Evolutionary conservation across 2,888 invertebrate genomes (phyloP).

Genomic region (Anthophora plumipes): DNA sequence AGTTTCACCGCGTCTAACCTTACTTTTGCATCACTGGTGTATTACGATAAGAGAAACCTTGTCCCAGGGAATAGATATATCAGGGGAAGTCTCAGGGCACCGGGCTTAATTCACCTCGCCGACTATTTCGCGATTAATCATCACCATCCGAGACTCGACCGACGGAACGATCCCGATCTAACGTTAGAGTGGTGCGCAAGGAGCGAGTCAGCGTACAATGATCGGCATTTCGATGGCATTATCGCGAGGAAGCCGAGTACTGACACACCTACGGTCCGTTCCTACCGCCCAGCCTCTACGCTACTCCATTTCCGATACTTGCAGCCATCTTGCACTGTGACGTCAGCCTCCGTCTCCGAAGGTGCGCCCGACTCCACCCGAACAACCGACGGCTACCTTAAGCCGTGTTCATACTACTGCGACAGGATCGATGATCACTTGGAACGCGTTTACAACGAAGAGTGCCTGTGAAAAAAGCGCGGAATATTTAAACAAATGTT

Average conservation of each 20-base stretch:
- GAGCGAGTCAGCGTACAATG: conserved; percentile 56
- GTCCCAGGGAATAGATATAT: conserved; percentile 15
- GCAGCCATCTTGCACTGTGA: conserved; percentile 91
- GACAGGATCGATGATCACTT: conserved; percentile 34
- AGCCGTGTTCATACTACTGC: conserved; percentile 31
- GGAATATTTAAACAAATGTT: conserved; percentile 1
- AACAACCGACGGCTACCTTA: conserved; percentile 37
- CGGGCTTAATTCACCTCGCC: conserved; percentile 36
- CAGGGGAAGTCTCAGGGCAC: conserved; percentile 5
- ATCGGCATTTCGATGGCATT: conserved; percentile 70
- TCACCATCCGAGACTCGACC: conserved; percentile 59
- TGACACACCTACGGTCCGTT: conserved; percentile 91
- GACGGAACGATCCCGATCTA: conserved; percentile 57
- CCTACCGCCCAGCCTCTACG: conserved; percentile 89
- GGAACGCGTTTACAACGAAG: not conserved
- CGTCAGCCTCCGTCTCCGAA: conserved; percentile 85
- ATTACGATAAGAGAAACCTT: conserved; percentile 4
- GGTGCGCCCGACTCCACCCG: conserved; percentile 68
- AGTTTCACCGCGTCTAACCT: conserved; percentile 8
- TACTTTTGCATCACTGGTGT: not conserved
- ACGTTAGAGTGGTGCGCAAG: conserved; percentile 53
- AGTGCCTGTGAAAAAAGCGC: not conserved
- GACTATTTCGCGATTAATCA: conserved; percentile 46
- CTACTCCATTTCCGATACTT: conserved; percentile 88
- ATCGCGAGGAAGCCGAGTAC: conserved; percentile 75